Evolutionary conservation across 2,113 vertebrate genomes (phyloP), one percentile per base, ranked within the genome.

Genomic region (Rhizomys pruinosus): DNA sequence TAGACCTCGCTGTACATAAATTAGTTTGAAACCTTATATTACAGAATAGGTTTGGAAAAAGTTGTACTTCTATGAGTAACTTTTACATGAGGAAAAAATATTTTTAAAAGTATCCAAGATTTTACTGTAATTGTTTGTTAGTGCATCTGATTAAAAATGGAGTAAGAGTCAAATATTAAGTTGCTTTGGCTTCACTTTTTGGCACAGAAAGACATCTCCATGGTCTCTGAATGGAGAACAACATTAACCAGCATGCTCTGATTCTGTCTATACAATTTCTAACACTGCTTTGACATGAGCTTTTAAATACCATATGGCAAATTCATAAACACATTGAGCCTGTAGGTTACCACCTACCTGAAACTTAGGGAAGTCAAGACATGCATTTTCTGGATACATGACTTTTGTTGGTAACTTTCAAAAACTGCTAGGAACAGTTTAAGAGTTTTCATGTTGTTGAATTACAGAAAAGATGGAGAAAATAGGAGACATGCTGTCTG

Each of bases 121-220:
- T 95, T 97, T 96, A 97, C 97, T 95, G 64, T 82, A 96, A 94
- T 97, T 90, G 88, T 96, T 95, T 84, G 89, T 97, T 98, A 97
- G 94, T 97, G 71, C 79, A 95, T 52, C 76, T 97, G 94, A 88
- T 97, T 97, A 95, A 95, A 97, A 97, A 93, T 91, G 96, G 93
- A 95, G 78, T 96, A 94, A 91, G 97, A 97, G 91, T 96, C 98
- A 98, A 97, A 98, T 98, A 95, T 93, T 96, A 93, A 97, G 97
- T 96, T 92, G 59, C 92, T 96, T 97, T 98, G 98, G 97, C 97
- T 98, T 92, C 44, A 94, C 72, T 47, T 97, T 96, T 90, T 97
- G 95, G 96, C 94, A 95, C 47, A 84, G 44, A 93, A 90, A 91
- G 91, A 90, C 74, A 63, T 92, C 94, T 86, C 90, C 52, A 8